Evolutionary conservation across 2,797 vertebrate genomes (phyloP).

Genomic region (Phalanger gymnotis): DNA sequence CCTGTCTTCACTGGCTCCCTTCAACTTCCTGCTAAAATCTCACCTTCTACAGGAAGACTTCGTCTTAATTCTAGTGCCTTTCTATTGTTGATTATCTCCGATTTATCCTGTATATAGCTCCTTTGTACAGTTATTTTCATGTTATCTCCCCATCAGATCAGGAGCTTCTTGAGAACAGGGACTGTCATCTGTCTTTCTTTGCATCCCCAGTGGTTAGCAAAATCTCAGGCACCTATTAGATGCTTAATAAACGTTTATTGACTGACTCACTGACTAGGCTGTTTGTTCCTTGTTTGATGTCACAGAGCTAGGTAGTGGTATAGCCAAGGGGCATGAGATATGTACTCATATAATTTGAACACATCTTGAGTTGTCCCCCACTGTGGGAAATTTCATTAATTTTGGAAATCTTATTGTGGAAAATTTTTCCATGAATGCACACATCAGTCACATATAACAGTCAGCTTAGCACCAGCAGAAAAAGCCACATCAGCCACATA

Average conservation of each 20-base stretch:
- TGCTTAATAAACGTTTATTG: not conserved
- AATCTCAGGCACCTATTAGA: not conserved
- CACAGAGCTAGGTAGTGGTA: not conserved
- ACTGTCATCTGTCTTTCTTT: not conserved
- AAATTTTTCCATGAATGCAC: not conserved
- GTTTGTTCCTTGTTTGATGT: not conserved
- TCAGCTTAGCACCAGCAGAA: no score
- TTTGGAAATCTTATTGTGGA: not conserved
- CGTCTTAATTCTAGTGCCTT: not conserved
- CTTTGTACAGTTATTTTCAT: not conserved
- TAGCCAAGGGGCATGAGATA: not conserved
- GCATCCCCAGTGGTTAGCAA: not conserved
- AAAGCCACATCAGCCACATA: not conserved
- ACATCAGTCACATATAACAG: not conserved
- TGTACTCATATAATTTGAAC: not conserved
- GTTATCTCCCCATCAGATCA: not conserved
- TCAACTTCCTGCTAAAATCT: not conserved
- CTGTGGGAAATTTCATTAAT: not conserved
- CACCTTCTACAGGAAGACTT: not conserved
- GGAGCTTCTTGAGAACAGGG: not conserved
- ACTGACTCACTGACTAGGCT: not conserved
- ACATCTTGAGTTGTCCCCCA: not conserved
- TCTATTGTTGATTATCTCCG: not conserved
- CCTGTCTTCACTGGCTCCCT: not conserved
- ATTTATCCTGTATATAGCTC: not conserved